Evolutionary conservation across 2,113 vertebrate genomes (phyloP).

Genomic region (Peromyscus maniculatus): DNA sequence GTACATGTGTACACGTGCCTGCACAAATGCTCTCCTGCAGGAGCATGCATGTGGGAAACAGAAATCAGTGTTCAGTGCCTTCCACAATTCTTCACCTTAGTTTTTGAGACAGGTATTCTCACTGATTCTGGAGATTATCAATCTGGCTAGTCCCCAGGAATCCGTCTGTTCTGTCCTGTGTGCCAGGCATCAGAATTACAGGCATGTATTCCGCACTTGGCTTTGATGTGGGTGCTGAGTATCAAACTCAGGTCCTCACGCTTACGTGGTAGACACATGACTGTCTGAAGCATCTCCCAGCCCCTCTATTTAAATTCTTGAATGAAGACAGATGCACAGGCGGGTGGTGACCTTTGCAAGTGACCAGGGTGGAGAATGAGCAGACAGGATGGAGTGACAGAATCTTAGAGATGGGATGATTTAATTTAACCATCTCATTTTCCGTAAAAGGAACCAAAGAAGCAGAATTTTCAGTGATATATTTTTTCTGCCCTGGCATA

Average conservation of each 20-base stretch:
- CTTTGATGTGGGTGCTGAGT: not conserved
- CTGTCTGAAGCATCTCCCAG: not conserved
- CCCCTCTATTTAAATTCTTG: not conserved
- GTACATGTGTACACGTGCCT: not conserved
- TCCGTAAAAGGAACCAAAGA: constrained; percentile 39
- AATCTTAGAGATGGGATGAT: not conserved
- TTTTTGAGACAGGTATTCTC: not conserved
- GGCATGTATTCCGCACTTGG: not conserved
- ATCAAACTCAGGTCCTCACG: not conserved
- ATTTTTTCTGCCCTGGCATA: constrained; percentile 29
- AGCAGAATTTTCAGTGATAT: not conserved
- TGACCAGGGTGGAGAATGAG: not conserved
- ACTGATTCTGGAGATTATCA: not conserved
- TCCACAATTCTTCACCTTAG: not conserved
- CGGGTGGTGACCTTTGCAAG: not conserved
- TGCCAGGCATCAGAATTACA: not conserved
- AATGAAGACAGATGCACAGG: not conserved
- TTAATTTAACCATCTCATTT: constrained; percentile 50
- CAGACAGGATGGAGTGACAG: constrained; percentile 15
- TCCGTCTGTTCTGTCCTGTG: not conserved
- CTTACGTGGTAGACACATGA: not conserved
- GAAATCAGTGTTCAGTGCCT: not conserved
- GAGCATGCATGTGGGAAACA: too few relatives aligned
- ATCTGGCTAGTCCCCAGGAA: not conserved
- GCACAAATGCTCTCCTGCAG: too few relatives aligned